Evolutionary conservation across 2,888 invertebrate genomes (phyloP), one percentile per base, ranked within the genome.

Genomic region (Pammene aurita): DNA sequence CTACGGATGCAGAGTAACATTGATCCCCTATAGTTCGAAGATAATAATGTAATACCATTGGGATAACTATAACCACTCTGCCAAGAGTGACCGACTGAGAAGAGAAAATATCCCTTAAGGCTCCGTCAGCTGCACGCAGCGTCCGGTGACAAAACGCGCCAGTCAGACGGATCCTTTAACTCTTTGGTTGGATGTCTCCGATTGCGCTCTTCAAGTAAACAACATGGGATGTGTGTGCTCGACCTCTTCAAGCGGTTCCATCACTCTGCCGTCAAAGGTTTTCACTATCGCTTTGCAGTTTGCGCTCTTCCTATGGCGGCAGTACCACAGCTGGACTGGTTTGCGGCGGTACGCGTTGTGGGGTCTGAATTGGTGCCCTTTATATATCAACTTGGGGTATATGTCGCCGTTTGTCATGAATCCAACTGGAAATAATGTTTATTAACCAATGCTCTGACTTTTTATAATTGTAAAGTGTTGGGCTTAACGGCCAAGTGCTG

Each of bases 301-400:
- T 7, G 72, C 70, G 9, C 75, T 74, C 42, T 72, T 76, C 60
- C 84, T 75, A 44, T 77, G 76, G 11, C 75, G 78, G 72, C 86
- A 86, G 75, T 86, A 86, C 86, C 86, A 86, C 0, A 85, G 72
- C 68, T 85, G 86, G n/a, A 76, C 46, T 34, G 72, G 73, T 1
- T 73, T 76, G n/a, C 80, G 73, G 0, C 85, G 75, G 67, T 85
- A 82, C 0, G 85, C 86, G 71, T 86, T 86, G 70, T 86, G 85
- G 0, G 84, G 85, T 11, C 83, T 74, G 72, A 80, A 86, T 41
- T 82, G 71, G 64, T 76, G 82, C 0, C 84, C 86, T 58, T 78
- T 73, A 72, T 80, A 81, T 69, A 79, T 69, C n/a, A 86, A 73
- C 63, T 84, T 85, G 0, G 85, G 85, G 68, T 85, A 81, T 10